Evolutionary conservation across 1,140 invertebrate species (phyloP), one percentile per base, ranked within the genome.

Genomic region (Helicoverpa zea): DNA sequence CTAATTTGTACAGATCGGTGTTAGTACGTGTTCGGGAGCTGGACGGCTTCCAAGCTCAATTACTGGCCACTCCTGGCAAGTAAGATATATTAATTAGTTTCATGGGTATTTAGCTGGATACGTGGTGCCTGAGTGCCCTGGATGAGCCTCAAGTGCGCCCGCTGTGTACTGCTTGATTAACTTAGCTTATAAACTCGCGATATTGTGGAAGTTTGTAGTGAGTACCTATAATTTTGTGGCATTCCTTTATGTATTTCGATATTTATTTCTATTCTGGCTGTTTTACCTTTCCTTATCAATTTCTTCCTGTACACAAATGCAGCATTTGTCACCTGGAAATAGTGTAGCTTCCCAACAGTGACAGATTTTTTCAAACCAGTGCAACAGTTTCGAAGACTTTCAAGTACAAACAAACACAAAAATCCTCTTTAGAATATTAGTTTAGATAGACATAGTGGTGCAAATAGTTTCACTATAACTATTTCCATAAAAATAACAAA

Each of bases 1-100:
- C 72, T 74, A 75, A 59, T 75, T 75, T 75, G 72, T 61, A 49
- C 72, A 30, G 58, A 75, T 75, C 30, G 56, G 72, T 61, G 58
- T 49, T 59, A 3, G 5, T 61, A 59, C 56, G 56, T 75, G 72
- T 59, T 16, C 9, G 11, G 9, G 54, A 13, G 29, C 29, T 58
- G 66, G 66, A 70, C 49, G 66, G 16, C 18, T 70, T 70, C 66
- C 66, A 70, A 70, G 18, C 66, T 11, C 66, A 52, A 70, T 70
- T 70, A 54, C 68, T 72, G 18, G 18, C 49, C 11, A 54, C 49
- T 54, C 54, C 68, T 9, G 35, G 35, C 35, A 43, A 43, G 35
- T 16, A 54, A 49, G 68, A 72, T 30, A 30, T 72, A 72, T 72
- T 72, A 29, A 54, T 72, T 72, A 23, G 23, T 72, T 72, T 30